Conservation (phyloP, 2,797 vertebrate genomes). For the Myotis vivesi region DNA sequence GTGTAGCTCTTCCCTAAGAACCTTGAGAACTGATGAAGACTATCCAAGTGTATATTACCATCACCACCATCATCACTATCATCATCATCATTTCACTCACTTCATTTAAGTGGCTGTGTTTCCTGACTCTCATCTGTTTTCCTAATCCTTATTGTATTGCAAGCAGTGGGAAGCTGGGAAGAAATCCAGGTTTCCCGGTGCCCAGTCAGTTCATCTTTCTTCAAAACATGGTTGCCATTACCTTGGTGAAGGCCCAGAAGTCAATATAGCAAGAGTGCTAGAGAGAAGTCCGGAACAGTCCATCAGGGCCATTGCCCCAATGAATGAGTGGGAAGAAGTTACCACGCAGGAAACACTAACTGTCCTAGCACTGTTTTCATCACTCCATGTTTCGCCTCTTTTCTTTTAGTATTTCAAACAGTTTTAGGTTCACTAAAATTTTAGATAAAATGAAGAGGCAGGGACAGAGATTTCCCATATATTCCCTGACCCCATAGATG, state of each 20-base stretch:
- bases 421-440: not conserved
- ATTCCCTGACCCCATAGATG: not conserved
- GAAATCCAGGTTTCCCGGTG: constrained; percentile 68
- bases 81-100: constrained; percentile 38
- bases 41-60: not conserved
- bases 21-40: constrained; percentile 32
- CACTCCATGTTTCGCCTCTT: not conserved
- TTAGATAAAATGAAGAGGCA: not conserved
- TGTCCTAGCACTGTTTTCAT: not conserved
- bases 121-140: constrained; percentile 65
- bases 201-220: constrained; percentile 43
- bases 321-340: not conserved
- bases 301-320: not conserved
- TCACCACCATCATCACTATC: not conserved
- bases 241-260: constrained; percentile 35
- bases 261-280: not conserved
- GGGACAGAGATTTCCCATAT: not conserved
- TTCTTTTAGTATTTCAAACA: not conserved
- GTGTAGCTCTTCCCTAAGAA: constrained; percentile 48
- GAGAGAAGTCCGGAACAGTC: not conserved
- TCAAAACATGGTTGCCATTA: constrained; percentile 32
- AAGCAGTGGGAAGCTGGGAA: constrained; percentile 60
- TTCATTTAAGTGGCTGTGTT: constrained; percentile 41
- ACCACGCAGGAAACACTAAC: not conserved
- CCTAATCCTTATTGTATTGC: constrained; percentile 46